Conservation (phyloP, 2,888 invertebrate species). For the Lobophora halterata region DNA sequence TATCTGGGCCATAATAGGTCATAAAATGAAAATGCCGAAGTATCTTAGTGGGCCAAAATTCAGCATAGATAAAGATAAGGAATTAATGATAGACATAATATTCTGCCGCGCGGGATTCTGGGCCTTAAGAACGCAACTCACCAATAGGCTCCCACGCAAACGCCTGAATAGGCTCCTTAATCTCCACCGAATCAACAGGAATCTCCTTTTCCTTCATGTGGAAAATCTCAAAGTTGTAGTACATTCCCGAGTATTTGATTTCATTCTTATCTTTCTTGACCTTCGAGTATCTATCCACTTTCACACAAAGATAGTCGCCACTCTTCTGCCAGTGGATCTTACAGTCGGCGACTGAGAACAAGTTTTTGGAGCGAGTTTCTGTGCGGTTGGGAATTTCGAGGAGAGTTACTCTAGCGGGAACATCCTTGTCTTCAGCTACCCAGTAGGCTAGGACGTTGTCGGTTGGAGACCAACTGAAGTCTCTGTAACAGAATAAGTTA, state of each 20-base stretch:
- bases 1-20: no score
- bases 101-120: no score
- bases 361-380: conserved; percentile 95
- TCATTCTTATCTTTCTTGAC: conserved; percentile 96
- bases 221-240: conserved; percentile 99
- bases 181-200: conserved; percentile 98
- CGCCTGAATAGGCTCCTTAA: conserved; percentile 94
- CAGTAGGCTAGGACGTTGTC: conserved; percentile 98
- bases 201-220: conserved; percentile 98
- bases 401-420: conserved; percentile 96
- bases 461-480: conserved; percentile 99
- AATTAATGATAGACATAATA: no score
- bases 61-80: no score
- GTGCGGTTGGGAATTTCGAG: conserved; percentile 94
- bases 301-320: conserved; percentile 98
- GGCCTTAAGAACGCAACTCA: no score
- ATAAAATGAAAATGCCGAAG: no score
- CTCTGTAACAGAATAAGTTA: conserved; percentile 69
- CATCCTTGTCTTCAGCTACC: conserved; percentile 98
- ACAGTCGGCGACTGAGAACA: conserved; percentile 99
- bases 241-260: conserved; percentile 97
- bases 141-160: conserved; percentile 99
- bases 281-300: conserved; percentile 90
- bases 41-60: no score
- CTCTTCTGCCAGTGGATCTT: conserved; percentile 99